Evolutionary conservation across 1,140 invertebrate species (phyloP).

Genomic region (Notospermus geniculatus): DNA sequence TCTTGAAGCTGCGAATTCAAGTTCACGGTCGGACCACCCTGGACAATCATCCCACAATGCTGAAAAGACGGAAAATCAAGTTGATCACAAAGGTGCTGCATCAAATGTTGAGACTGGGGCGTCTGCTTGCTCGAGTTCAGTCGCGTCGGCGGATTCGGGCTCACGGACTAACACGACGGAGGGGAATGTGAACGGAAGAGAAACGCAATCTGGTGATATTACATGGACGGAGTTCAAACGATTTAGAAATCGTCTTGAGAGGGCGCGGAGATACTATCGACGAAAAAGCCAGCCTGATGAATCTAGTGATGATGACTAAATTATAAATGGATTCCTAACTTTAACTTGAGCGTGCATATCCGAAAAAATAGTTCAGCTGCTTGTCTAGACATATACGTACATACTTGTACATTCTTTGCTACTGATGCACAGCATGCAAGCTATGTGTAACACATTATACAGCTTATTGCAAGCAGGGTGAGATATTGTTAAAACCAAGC

Average conservation of each 20-base stretch:
- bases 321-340: too few species aligned
- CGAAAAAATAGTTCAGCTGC: too few species aligned
- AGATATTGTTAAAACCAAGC: too few species aligned
- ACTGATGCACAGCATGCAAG: too few species aligned
- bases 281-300: slow-evolving; percentile 15
- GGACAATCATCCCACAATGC: neutral
- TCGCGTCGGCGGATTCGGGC: neutral
- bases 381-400: too few species aligned
- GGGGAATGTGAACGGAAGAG: neutral
- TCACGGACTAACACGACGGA: neutral
- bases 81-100: neutral
- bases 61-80: neutral
- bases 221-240: slow-evolving; percentile 44
- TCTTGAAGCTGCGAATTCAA: slow-evolving; percentile 11
- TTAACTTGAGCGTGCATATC: too few species aligned
- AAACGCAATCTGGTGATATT: slow-evolving; percentile 23
- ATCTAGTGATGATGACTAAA: slow-evolving; percentile 29
- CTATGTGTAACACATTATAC: too few species aligned
- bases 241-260: slow-evolving; percentile 36
- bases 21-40: slow-evolving; percentile 11
- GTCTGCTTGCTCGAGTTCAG: slow-evolving; percentile 19
- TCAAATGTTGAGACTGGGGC: slow-evolving; percentile 15
- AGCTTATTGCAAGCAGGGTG: too few species aligned
- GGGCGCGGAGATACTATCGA: slow-evolving; percentile 31
- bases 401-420: too few species aligned